Evolutionary conservation across 2,113 vertebrate species (phyloP), one percentile per base, ranked within the genome.

Genomic region (Erinaceus europaeus): DNA sequence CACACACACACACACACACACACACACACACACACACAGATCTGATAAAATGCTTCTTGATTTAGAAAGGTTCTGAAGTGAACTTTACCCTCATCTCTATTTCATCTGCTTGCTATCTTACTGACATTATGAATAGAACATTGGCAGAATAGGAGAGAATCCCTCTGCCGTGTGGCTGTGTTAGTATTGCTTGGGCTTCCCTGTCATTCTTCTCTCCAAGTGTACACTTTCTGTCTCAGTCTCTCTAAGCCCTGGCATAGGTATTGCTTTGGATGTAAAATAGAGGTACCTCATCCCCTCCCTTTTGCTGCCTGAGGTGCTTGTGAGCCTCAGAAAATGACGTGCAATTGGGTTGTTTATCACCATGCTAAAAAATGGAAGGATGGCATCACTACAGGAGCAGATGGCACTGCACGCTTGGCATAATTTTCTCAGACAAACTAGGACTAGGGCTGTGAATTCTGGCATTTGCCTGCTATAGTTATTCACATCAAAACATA

Each of bases 361-460:
- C 93, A 95, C 84, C 25, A 42, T 91, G 50, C 86, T 92, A 94
- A 96, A 93, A 96, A 97, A 96, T 95, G 94, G 9, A 94, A 96
- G 95, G 94, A 97, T 97, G 97, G 97, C 97, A 96, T 90, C 89
- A 23, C 94, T 96, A 86, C 90, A 96, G 88, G 95, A 97, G 95
- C 97, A 98, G 97, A 97, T 98, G 97, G 97, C 93, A 94, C 88
- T 95, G 83, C 93, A 95, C 5, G 84, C 95, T 96, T 97, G 96
- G 95, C 94, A 96, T 95, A 89, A 93, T 97, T 97, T 96, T 95
- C 93, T 95, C 94, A 96, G 96, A 95, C 94, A 97, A 96, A 95
- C 93, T 92, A 96, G 95, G 83, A 93, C 94, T 85, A 94, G 89
- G 91, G 80, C 89, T 87, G 91, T 84, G 93, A 73, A 91, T 96